phyloP scores from a whole-genome alignment of 2,113 vertebrate genomes.

The Oncorhynchus keta region DNA sequence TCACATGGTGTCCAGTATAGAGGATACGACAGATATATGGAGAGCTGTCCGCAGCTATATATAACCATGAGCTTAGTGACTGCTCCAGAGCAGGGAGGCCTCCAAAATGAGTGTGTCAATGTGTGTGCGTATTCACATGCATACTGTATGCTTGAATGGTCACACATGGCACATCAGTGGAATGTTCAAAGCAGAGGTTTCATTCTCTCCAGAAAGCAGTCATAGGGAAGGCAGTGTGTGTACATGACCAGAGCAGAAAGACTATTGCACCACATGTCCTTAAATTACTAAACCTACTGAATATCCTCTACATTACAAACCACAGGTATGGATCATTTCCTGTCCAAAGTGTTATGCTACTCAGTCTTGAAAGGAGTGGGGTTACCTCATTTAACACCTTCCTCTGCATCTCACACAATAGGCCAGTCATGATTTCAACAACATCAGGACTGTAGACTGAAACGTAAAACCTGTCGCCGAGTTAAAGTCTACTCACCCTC shows the following conservation, averaged over 20 bases:
- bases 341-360: background rate
- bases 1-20: constrained; percentile 59
- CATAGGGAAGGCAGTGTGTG: constrained; percentile 30
- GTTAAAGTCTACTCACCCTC: constrained; percentile 37
- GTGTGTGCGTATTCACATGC: background rate
- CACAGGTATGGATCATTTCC: background rate
- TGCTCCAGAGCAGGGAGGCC: constrained; percentile 41
- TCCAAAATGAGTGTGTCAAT: constrained; percentile 3
- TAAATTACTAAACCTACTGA: background rate
- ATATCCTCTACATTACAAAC: background rate
- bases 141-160: background rate
- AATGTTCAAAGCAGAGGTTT: constrained; percentile 49
- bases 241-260: constrained; percentile 19
- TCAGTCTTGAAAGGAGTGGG: background rate
- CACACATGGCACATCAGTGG: constrained; percentile 5
- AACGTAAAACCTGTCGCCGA: constrained; percentile 18
- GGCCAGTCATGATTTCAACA: constrained; percentile 18
- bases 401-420: constrained; percentile 3
- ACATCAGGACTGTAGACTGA: constrained; percentile 19
- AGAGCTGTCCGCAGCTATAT: constrained; percentile 64
- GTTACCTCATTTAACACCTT: background rate
- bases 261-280: constrained; percentile 4
- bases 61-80: constrained; percentile 63
- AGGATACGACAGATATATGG: constrained; percentile 71
- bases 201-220: constrained; percentile 56